Conservation (phyloP, 1,140 invertebrate genomes). For the Heliconius hermathena region DNA sequence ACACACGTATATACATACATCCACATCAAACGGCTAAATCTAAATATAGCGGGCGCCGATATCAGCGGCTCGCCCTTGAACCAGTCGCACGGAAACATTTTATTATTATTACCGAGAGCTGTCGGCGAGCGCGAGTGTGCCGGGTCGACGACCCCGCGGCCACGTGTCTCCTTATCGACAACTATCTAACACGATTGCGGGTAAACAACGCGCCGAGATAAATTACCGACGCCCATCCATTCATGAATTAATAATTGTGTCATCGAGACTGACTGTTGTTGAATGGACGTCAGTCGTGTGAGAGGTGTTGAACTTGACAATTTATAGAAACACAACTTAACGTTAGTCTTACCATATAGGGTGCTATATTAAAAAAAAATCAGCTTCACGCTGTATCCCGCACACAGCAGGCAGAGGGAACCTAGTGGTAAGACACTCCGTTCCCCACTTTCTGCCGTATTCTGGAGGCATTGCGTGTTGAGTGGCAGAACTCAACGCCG, state of each 20-base stretch:
- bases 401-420: too few relatives aligned
- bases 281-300: neutral
- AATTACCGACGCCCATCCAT: constrained; percentile 74
- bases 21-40: constrained; percentile 78
- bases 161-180: constrained; percentile 82
- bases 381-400: too few relatives aligned
- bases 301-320: neutral
- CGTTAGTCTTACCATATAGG: too few relatives aligned
- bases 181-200: constrained; percentile 81
- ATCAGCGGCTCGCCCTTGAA: constrained; percentile 81
- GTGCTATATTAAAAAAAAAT: too few relatives aligned
- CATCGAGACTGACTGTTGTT: constrained; percentile 48
- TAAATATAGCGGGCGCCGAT: constrained; percentile 81
- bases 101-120: constrained; percentile 81
- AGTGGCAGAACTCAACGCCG: too few relatives aligned
- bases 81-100: constrained; percentile 82
- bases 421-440: too few relatives aligned
- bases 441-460: too few relatives aligned
- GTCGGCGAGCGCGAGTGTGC: constrained; percentile 80
- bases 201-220: constrained; percentile 79
- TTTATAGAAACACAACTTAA: neutral
- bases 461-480: too few relatives aligned
- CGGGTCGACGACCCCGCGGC: constrained; percentile 77
- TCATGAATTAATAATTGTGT: constrained; percentile 73
- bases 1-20: constrained; percentile 42